A percentile compares a stretch with the other conserved stretches of the same genome.
These are phyloP conservation scores for Ciconia nigra DNA, from an alignment of 2,797 vertebrate genomes.

Conservation along the genomic window DNA sequence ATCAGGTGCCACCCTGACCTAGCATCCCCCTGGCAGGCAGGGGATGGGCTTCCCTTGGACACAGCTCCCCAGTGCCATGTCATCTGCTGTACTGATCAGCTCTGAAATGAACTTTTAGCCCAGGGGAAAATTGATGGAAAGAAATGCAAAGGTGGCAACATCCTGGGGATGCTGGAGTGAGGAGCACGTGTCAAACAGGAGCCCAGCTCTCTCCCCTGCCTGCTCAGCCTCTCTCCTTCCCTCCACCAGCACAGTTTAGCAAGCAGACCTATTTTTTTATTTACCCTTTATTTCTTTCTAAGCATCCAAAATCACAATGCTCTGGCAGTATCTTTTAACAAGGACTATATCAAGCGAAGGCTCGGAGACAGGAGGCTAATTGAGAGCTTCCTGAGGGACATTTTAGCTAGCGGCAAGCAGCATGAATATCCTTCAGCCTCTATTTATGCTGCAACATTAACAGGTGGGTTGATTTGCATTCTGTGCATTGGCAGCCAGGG, in stretches of 20 bases:
- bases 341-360: background rate
- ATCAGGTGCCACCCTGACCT: too few species aligned
- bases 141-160: background rate
- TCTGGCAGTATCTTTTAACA: background rate
- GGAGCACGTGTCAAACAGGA: background rate
- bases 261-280: background rate
- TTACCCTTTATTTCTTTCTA: background rate
- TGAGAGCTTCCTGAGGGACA: background rate
- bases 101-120: background rate
- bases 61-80: background rate
- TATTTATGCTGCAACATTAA: background rate
- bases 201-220: background rate
- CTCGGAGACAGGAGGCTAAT: background rate
- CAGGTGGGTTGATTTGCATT: background rate
- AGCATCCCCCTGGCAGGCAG: background rate
- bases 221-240: background rate
- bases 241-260: background rate
- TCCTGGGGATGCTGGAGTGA: background rate
- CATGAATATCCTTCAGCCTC: background rate
- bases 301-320: background rate
- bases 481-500: background rate
- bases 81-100: background rate
- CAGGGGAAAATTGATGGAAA: background rate
- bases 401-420: background rate
- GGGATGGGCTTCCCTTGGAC: background rate